Evolutionary conservation across 2,888 invertebrate species (phyloP), one percentile per base, ranked within the genome.

Genomic region (Melangyna quadrimaculata): DNA sequence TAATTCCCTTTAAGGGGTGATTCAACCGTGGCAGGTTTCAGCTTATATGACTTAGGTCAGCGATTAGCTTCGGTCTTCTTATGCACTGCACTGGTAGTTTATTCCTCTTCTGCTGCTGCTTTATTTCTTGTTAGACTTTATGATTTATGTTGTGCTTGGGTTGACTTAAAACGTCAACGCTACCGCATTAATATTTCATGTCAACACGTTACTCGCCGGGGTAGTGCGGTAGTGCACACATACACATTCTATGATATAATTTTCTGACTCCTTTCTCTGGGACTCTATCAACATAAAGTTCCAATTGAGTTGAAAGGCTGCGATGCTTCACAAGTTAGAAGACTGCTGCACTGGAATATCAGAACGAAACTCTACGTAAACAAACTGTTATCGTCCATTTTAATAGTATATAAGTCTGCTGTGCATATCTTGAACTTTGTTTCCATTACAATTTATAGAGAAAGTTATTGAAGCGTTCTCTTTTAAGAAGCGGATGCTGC

Each of bases 121-220:
- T 43, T 0, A 19, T 19, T 17, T 14, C 43, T 40, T 69, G 69
- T 63, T 75, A 70, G 67, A 75, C 72, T 80, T 78, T 86, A 81
- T 86, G 81, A 86, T 86, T 78, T 80, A 86, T 86, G 81, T 69
- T 73, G 73, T 73, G 73, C 86, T 51, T 63, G 63, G 24, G 53
- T 63, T 81, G 86, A 86, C 78, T 67, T 59, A 22, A 73, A 57
- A 61, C 81, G 77, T 86, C 86, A 78, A 65, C 73, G 77, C 10
- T 81, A 45, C 77, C 65, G 81, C 81, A 86, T 80, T 86, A 86
- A 86, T 80, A 86, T 86, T 86, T 86, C 84, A 86, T 73, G 80
- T 86, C 84, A 86, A 69, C 81, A 86, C 78, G 32, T 70, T 78
- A 65, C 43, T 65, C 32, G 14, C n/a, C n/a, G n/a, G n/a, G n/a